Evolutionary conservation across 2,113 vertebrate genomes (phyloP).

Genomic region (Vireo altiloquus): DNA sequence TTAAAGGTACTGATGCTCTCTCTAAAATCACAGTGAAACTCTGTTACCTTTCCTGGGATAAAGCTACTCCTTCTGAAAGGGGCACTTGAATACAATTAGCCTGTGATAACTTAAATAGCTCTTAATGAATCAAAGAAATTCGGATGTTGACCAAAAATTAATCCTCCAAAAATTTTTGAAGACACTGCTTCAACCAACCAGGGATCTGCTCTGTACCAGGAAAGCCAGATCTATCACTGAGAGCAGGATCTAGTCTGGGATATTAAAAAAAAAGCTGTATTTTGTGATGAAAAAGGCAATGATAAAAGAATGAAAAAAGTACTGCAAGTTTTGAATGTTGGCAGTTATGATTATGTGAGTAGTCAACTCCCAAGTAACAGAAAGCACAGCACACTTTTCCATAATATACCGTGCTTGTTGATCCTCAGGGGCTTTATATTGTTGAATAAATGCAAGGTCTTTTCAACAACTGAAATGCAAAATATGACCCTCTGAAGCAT

Average conservation of each 20-base stretch:
- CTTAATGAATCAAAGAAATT: neutral
- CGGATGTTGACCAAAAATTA: neutral
- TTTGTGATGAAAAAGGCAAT: neutral
- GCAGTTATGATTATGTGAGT: neutral
- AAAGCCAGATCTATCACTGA: neutral
- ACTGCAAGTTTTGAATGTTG: neutral
- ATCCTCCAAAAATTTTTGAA: neutral
- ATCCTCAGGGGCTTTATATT: conserved; percentile 25
- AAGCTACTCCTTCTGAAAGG: neutral
- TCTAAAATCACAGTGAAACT: neutral
- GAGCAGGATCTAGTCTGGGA: neutral
- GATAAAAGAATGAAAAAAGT: neutral
- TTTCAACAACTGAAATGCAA: conserved; percentile 64
- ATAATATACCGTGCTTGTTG: neutral
- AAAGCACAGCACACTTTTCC: conserved; percentile 10
- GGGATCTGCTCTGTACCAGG: neutral
- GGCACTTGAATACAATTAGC: neutral
- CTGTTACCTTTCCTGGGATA: neutral
- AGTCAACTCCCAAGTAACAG: neutral
- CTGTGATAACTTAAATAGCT: neutral
- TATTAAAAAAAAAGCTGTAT: neutral
- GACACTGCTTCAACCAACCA: neutral
- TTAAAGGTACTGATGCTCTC: neutral
- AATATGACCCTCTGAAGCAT: conserved; percentile 57
- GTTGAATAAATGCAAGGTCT: conserved; percentile 37